Percentiles rank a stretch among this genome's conserved stretches.
Evolutionary conservation across 2,113 vertebrate genomes (phyloP).

Genomic region (Saguinus imperator): DNA sequence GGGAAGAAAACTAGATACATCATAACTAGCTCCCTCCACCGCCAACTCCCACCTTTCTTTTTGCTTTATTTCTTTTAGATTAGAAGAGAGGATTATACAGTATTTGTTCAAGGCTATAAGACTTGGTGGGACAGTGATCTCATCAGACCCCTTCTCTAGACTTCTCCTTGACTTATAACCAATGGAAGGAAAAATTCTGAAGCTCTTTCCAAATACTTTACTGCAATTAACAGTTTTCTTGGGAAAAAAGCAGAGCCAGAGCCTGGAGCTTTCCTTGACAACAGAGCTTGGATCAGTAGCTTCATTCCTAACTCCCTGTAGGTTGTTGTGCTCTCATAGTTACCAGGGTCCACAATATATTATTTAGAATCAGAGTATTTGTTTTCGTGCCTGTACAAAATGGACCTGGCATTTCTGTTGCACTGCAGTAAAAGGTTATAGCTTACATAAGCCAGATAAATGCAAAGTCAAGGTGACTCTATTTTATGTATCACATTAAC

Average conservation of each 20-base stretch:
- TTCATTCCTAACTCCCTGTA: neutral
- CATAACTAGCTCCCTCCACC: neutral
- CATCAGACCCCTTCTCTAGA: neutral
- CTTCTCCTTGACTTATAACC: neutral
- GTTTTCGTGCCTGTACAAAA: slow-evolving; percentile 70
- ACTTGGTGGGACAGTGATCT: neutral
- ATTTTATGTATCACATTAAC: slow-evolving; percentile 72
- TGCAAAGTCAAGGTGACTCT: slow-evolving; percentile 80
- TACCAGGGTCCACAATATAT: neutral
- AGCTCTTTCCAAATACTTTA: slow-evolving; percentile 26
- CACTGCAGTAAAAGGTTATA: slow-evolving; percentile 78
- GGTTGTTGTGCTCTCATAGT: neutral
- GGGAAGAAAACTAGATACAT: neutral
- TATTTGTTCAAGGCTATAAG: neutral
- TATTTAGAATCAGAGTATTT: slow-evolving; percentile 61
- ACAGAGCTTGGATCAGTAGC: slow-evolving; percentile 8
- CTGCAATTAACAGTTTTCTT: neutral
- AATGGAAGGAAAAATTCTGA: neutral
- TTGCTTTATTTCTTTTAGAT: neutral
- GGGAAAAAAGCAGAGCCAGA: neutral
- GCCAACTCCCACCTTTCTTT: neutral
- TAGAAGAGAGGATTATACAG: neutral
- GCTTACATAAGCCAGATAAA: slow-evolving; percentile 79
- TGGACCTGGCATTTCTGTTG: slow-evolving; percentile 74
- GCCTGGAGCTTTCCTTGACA: neutral